A percentile compares a stretch with the other conserved stretches of the same genome.
phyloP scores from a whole-genome alignment of 2,113 vertebrate genomes.

The Neodon shergylaensis region DNA sequence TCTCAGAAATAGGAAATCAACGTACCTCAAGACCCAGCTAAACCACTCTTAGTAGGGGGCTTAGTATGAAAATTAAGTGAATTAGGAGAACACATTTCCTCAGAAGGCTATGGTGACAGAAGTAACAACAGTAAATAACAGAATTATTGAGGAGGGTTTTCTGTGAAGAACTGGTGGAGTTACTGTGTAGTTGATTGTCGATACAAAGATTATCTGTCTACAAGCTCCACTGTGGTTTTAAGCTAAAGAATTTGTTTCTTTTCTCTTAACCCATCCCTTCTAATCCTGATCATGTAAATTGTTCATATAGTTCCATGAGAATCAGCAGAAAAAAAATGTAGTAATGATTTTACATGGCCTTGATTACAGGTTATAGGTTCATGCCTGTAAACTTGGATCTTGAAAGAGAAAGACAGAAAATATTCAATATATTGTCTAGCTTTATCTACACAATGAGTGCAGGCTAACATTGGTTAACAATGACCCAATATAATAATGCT shows the following conservation, averaged over 20 bases:
- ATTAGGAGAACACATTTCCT: not conserved
- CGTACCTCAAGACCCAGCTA: too few relatives aligned
- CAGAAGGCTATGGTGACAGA: not conserved
- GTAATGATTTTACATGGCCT: not conserved
- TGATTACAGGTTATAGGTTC: too few relatives aligned
- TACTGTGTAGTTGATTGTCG: not conserved
- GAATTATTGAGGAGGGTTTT: not conserved
- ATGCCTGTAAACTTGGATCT: not conserved
- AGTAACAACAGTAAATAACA: not conserved
- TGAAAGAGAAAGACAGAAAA: not conserved
- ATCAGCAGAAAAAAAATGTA: not conserved
- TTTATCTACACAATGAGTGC: not conserved
- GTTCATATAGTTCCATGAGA: not conserved
- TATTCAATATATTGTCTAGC: not conserved
- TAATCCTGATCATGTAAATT: not conserved
- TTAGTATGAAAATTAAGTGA: constrained; percentile 1
- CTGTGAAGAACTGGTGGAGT: not conserved
- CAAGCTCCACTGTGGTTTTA: not conserved
- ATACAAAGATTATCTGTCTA: not conserved
- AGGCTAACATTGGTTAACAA: rapidly evolving
- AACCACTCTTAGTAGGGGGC: not conserved
- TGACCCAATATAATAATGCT: not conserved
- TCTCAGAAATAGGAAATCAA: too few relatives aligned
- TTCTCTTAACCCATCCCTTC: not conserved
- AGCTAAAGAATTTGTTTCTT: not conserved